A percentile compares a stretch with the other conserved stretches of the same genome.
Evolutionary conservation across 2,888 invertebrate species (phyloP).

Genomic region (Oxyteleia sp.): DNA sequence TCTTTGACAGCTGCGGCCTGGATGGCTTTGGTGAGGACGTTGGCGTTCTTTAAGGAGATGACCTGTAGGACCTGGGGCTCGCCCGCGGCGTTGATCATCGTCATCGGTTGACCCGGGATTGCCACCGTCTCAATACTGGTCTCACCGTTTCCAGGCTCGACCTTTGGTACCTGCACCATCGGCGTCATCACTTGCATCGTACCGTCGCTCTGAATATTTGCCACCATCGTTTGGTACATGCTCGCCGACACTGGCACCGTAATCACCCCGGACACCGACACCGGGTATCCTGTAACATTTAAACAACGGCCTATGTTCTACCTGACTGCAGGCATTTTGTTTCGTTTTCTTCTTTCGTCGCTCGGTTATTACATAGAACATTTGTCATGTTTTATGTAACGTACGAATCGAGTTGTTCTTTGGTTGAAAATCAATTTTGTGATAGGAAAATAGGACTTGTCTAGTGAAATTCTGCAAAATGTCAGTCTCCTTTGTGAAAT

Average conservation of each 20-base stretch:
- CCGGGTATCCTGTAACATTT: slow-evolving; percentile 91
- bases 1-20: slow-evolving; percentile 88
- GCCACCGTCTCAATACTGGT: slow-evolving; percentile 92
- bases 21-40: slow-evolving; percentile 94
- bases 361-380: slow-evolving; percentile 42
- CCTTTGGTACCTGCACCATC: slow-evolving; percentile 94
- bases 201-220: slow-evolving; percentile 95
- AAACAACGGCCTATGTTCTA: slow-evolving; percentile 83
- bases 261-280: slow-evolving; percentile 97
- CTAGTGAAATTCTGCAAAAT: too few relatives aligned
- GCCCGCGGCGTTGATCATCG: slow-evolving; percentile 90
- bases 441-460: neutral
- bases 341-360: neutral
- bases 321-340: slow-evolving; percentile 54
- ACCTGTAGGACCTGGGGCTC: slow-evolving; percentile 95
- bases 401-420: neutral
- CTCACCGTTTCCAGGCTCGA: slow-evolving; percentile 92
- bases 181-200: slow-evolving; percentile 93
- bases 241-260: slow-evolving; percentile 98
- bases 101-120: slow-evolving; percentile 94
- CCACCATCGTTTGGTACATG: slow-evolving; percentile 98
- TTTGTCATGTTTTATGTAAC: slow-evolving; percentile 48
- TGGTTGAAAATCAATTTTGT: neutral
- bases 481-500: too few relatives aligned
- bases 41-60: slow-evolving; percentile 94